Percentiles rank a stretch among this genome's conserved stretches.
These are phyloP conservation scores for Agrotis ipsilon DNA, from an alignment of 2,888 invertebrate species.

Conservation along the genomic window DNA sequence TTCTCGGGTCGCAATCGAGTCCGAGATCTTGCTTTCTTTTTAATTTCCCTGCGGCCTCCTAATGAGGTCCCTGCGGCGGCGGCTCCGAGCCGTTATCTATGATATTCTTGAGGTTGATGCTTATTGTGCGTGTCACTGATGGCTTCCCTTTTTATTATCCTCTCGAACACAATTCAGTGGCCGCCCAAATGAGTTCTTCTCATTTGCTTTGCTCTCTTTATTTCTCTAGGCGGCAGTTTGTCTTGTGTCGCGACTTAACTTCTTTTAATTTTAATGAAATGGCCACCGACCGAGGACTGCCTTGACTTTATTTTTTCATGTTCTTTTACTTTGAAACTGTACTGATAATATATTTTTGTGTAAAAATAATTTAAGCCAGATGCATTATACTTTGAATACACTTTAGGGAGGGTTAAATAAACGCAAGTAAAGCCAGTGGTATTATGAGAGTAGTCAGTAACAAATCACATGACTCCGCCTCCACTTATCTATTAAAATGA, in stretches of 20 bases:
- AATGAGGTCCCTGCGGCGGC: constrained; percentile 89
- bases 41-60: constrained; percentile 91
- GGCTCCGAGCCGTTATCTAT: constrained; percentile 89
- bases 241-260: constrained; percentile 87
- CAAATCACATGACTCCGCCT: constrained; percentile 88
- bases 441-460: constrained; percentile 71
- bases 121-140: constrained; percentile 92
- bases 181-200: constrained; percentile 90
- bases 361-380: constrained; percentile 53
- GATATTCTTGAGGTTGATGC: constrained; percentile 92
- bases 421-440: constrained; percentile 65
- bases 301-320: constrained; percentile 74
- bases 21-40: constrained; percentile 91
- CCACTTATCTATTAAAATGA: constrained; percentile 91
- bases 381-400: constrained; percentile 54
- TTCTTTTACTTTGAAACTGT: constrained; percentile 70
- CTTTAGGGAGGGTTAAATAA: constrained; percentile 53
- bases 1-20: constrained; percentile 89
- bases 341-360: constrained; percentile 53
- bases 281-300: constrained; percentile 73
- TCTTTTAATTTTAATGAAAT: constrained; percentile 86
- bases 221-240: constrained; percentile 90
- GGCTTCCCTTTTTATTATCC: constrained; percentile 91
- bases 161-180: constrained; percentile 91
- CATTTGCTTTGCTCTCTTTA: constrained; percentile 90